A percentile compares a stretch with the other conserved stretches of the same genome.
These are phyloP conservation scores for Rhinolophus ferrumequinum DNA, from an alignment of 2,113 vertebrate species.

Conservation along the genomic window DNA sequence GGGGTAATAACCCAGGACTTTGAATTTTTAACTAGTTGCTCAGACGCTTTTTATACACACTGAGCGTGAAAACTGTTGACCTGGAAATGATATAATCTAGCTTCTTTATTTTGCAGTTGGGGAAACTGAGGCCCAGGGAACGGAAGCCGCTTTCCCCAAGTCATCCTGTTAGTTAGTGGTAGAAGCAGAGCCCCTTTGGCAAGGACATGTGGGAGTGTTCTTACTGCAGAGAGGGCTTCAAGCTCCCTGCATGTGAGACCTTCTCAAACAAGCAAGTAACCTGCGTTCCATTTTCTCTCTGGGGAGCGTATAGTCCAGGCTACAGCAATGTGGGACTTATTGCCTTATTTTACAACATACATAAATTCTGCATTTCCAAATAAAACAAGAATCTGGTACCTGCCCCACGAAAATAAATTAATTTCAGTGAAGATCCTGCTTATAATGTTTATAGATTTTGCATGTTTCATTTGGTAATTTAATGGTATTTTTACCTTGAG, in stretches of 20 bases:
- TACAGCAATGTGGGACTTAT: background rate
- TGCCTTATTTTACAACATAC: slow-evolving; percentile 61
- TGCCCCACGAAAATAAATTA: slow-evolving; percentile 60
- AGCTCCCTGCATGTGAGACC: background rate
- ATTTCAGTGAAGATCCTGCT: slow-evolving; percentile 43
- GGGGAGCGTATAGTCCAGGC: background rate
- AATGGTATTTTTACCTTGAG: slow-evolving; percentile 51
- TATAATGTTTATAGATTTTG: slow-evolving; percentile 24
- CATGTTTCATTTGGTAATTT: slow-evolving; percentile 25
- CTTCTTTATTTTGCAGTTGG: background rate
- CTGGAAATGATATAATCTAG: background rate
- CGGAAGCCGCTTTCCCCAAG: background rate
- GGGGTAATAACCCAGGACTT: background rate
- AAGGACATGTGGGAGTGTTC: background rate
- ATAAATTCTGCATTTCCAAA: slow-evolving; percentile 48
- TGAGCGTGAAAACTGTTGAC: background rate
- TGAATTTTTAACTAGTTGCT: background rate
- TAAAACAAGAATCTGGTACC: slow-evolving; percentile 26
- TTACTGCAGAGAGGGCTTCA: background rate
- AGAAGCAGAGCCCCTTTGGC: background rate
- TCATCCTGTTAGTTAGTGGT: background rate
- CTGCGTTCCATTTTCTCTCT: background rate
- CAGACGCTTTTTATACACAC: background rate
- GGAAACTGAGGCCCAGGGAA: background rate
- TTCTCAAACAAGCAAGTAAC: background rate